phyloP scores from a whole-genome alignment of 2,113 vertebrate species.

The Dryoscopus gambensis region DNA sequence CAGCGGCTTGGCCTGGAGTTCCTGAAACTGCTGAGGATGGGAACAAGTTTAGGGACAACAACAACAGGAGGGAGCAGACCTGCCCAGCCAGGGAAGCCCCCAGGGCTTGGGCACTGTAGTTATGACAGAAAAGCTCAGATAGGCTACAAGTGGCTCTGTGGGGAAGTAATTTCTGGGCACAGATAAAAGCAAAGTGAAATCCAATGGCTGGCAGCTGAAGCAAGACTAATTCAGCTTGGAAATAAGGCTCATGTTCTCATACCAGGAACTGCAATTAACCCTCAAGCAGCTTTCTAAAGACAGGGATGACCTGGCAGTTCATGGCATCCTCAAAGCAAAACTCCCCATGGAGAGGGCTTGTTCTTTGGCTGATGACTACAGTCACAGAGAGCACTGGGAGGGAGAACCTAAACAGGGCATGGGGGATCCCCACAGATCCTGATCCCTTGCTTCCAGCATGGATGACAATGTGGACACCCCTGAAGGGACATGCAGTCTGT shows the following conservation, averaged over 20 bases:
- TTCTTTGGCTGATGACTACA: background rate
- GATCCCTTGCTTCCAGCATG: background rate
- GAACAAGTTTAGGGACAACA: background rate
- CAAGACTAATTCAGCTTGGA: conserved; percentile 34
- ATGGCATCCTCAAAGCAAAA: background rate
- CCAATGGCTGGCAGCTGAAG: conserved; percentile 37
- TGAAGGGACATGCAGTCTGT: background rate
- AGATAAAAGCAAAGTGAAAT: conserved; percentile 53
- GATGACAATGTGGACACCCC: rapidly evolving
- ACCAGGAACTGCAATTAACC: background rate
- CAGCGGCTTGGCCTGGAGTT: background rate
- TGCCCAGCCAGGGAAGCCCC: background rate
- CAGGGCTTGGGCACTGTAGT: background rate
- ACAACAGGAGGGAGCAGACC: background rate
- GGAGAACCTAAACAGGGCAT: background rate
- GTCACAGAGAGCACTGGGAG: background rate
- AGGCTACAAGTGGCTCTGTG: background rate
- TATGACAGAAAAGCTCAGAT: background rate
- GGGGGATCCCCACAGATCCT: background rate
- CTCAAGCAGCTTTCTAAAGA: background rate
- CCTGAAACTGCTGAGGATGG: background rate
- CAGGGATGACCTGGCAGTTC: background rate
- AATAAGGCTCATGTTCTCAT: conserved; percentile 8
- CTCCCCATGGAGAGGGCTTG: background rate
- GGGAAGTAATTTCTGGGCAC: conserved; percentile 46